These are phyloP conservation scores for Cremastinae sp. DNA, from an alignment of 2,888 invertebrate genomes.

Conservation along the genomic window DNA sequence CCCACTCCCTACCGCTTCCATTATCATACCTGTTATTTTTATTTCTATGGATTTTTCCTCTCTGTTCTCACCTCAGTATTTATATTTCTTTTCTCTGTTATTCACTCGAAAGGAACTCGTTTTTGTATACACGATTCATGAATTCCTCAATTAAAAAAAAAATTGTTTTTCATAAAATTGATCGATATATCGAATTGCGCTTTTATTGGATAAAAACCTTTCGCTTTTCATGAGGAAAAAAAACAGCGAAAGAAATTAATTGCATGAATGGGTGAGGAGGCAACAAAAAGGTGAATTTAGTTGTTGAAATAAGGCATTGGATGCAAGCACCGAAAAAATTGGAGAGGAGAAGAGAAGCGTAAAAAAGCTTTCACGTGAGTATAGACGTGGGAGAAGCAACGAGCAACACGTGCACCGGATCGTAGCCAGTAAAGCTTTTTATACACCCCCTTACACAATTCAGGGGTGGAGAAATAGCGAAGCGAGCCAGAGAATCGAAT, in stretches of 20 bases:
- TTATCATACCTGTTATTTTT: conserved; percentile 14
- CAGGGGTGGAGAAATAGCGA: conserved; percentile 50
- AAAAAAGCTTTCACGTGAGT: conserved; percentile 55
- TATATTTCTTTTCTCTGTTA: conserved; percentile 23
- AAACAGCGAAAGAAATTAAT: conserved; percentile 2
- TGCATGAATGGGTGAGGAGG: neutral
- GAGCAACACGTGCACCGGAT: conserved; percentile 57
- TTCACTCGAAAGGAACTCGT: conserved; percentile 1
- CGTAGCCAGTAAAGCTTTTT: conserved; percentile 65
- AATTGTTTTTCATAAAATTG: no score
- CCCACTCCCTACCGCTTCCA: neutral
- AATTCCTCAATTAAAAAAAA: no score
- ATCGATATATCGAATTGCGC: no score
- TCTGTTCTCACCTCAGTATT: conserved; percentile 33
- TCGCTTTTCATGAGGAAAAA: neutral
- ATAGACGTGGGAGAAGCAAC: conserved; percentile 44
- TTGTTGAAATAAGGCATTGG: conserved; percentile 38
- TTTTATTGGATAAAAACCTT: no score
- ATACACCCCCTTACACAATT: conserved; percentile 59
- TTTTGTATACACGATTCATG: no score
- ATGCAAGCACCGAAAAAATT: conserved; percentile 50
- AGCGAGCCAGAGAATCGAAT: conserved; percentile 56
- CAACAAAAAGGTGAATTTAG: conserved; percentile 19
- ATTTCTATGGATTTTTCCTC: conserved; percentile 27
- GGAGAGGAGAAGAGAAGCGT: conserved; percentile 27